Conservation (phyloP, 2,888 invertebrate species). For the Melolontha melolontha region DNA sequence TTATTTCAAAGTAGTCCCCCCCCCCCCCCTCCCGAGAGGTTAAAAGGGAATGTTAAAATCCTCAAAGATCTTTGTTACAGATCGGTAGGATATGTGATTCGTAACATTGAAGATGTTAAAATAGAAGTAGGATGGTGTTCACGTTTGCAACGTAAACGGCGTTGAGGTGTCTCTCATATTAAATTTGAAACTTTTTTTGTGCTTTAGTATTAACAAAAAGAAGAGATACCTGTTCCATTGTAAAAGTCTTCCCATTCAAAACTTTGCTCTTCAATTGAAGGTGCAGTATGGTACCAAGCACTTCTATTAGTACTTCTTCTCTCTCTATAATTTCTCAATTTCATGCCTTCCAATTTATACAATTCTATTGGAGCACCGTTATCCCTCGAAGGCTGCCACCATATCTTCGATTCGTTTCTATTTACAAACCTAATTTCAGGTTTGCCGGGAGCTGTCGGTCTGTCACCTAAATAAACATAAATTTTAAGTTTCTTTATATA, state of each 20-base stretch:
- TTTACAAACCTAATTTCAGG: constrained; percentile 81
- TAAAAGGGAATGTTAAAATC: too few species aligned
- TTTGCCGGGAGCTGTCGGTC: constrained; percentile 82
- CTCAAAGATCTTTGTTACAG: too few species aligned
- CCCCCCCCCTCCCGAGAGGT: too few species aligned
- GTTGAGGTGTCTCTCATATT: too few species aligned
- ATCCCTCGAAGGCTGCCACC: constrained; percentile 83
- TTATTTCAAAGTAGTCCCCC: too few species aligned
- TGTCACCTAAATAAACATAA: constrained; percentile 70
- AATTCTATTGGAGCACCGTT: constrained; percentile 81
- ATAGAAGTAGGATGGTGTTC: too few species aligned
- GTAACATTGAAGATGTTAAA: too few species aligned
- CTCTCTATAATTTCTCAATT: constrained; percentile 57
- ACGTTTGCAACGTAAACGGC: too few species aligned
- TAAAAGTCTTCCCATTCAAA: constrained; percentile 76
- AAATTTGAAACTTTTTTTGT: too few species aligned
- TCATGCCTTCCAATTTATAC: constrained; percentile 81
- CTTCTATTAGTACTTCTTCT: constrained; percentile 62
- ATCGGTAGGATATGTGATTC: too few species aligned
- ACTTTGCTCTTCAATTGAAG: constrained; percentile 71
- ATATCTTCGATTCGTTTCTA: constrained; percentile 80
- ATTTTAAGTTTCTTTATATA: not conserved
- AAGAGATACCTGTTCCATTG: constrained; percentile 77
- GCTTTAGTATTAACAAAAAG: too few species aligned
- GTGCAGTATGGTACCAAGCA: constrained; percentile 62